phyloP scores from a whole-genome alignment of 2,888 invertebrate genomes.

The Anthoptus insignis region DNA sequence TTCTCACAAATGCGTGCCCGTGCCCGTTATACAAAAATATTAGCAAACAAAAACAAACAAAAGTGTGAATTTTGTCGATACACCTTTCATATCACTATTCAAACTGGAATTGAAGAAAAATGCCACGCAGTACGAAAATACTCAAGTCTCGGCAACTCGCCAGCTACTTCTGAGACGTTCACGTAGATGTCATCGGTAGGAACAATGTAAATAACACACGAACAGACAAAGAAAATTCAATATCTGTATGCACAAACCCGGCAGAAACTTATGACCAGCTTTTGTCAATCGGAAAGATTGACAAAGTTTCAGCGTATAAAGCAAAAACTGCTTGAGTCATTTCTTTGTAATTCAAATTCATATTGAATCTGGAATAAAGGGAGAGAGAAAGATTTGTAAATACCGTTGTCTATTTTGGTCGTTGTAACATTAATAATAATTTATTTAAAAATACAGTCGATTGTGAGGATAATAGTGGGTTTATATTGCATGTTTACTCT shows the following conservation, averaged over 20 bases:
- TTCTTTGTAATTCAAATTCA: no score
- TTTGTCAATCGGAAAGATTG: neutral
- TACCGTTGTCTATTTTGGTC: no score
- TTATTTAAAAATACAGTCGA: no score
- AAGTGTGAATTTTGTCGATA: neutral
- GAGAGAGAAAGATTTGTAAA: no score
- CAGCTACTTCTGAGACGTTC: slow-evolving; percentile 37
- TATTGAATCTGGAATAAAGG: no score
- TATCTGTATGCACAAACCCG: neutral
- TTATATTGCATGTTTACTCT: no score
- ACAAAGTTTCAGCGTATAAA: no score
- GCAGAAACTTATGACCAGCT: neutral
- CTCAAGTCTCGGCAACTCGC: slow-evolving; percentile 45
- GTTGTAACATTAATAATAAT: no score
- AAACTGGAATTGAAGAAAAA: slow-evolving; percentile 35
- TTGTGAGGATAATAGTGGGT: no score
- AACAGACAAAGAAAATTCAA: slow-evolving; percentile 15
- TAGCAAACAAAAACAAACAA: neutral
- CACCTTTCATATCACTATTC: slow-evolving; percentile 15
- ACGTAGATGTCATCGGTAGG: slow-evolving; percentile 30
- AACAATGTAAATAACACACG: slow-evolving; percentile 2
- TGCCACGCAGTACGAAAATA: slow-evolving; percentile 42
- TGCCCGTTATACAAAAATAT: neutral
- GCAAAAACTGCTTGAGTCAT: no score
- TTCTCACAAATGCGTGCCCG: neutral